Base-by-base conservation (phyloP, 2,797 vertebrate species). In the Poeciliopsis turneri region DNA sequence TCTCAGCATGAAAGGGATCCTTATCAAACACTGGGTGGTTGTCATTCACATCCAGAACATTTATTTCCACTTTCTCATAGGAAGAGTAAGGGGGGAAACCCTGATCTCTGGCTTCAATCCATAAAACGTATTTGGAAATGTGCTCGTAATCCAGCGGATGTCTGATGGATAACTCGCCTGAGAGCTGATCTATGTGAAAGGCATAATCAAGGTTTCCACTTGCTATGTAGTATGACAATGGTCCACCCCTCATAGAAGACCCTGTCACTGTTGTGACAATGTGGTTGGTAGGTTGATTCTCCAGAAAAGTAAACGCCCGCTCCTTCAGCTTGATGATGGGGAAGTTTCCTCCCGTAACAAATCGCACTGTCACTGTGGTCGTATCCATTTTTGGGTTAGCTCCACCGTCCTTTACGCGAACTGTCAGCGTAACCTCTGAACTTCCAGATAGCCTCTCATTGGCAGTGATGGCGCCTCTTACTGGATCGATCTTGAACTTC, bases 61-160 rank as follows among this genome's bases (percentile, higher is more conserved):
- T 95, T 33, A 99, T 89, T 91, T 99, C 98, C 72, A 99, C 78
- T 91, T 97, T 97, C 80, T 97, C 97, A 68, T 99, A 99, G 0
- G 98, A 96, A 8, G 98, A 99, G 86, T 98, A 99, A 0, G 98
- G 98, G 23, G 98, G 98, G 74, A 99, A 99, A 18, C 98, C 98
- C 0, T 89, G 97, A 83, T 99, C 98, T 82, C 98, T 95, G 76
- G 97, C 98, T 86, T 99, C 98, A 2, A 99, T 92, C 98, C 98
- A 99, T 2, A 99, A 91, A 43, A 99, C 94, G 0, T 98, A 99
- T 75, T 97, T 97, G 86, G 98, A 97, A 83, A 97, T 97, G 47
- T 95, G 94, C 91, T 99, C 98, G 1, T 97, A 99, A 93, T 99
- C 98, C 43, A 99, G 91, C 0, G 96, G 82, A 45, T 90, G 96